Base-by-base conservation (phyloP, 2,888 invertebrate species). In the Aphidoletes aphidimyza region DNA sequence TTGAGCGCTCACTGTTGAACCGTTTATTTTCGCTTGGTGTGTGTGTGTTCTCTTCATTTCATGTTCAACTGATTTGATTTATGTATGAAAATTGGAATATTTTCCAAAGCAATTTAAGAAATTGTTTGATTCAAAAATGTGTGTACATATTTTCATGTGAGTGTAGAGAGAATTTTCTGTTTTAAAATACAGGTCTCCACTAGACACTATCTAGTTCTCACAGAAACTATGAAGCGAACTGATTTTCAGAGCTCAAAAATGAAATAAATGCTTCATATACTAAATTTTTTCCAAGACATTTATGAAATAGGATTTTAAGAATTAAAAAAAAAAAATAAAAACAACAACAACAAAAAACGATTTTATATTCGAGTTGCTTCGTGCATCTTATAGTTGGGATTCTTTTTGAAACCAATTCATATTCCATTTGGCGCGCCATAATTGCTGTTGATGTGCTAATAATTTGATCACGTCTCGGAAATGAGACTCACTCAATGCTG, bases 391-490 rank as follows among this genome's bases (percentile, higher is more conserved):
- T 42, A 9, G 42, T 42, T n/a, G n/a, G n/a, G n/a, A n/a, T 42
- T 42, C 42, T 42, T 6, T 42, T 9, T 42, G 42, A 54, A 3
- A 54, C 11, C 3, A 30, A 69, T 69, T 14, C 3, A 30, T 19
- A 14, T 30, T 69, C 69, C n/a, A n/a, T 69, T 30, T 30, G 69
- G 22, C 26, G 54, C 54, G 54, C 22, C 54, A 54, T 54, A 54
- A 22, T 54, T 54, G 54, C 22, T 26, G 26, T 30, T 69, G 69
- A 69, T 69, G 69, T 14, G 54, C 54, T 54, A 69, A 34, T 69
- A 69, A 69, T 69, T 69, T 69, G 69, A 69, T 69, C 69, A 69
- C 30, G 69, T 34, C 69, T 69, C 17, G 30, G 34, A 69, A 69
- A 69, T 30, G 69, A n/a, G 9, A 14, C 69, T 69, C 30, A 69